Evolutionary conservation across 2,888 invertebrate species (phyloP).

Genomic region (Masnerella sp.): DNA sequence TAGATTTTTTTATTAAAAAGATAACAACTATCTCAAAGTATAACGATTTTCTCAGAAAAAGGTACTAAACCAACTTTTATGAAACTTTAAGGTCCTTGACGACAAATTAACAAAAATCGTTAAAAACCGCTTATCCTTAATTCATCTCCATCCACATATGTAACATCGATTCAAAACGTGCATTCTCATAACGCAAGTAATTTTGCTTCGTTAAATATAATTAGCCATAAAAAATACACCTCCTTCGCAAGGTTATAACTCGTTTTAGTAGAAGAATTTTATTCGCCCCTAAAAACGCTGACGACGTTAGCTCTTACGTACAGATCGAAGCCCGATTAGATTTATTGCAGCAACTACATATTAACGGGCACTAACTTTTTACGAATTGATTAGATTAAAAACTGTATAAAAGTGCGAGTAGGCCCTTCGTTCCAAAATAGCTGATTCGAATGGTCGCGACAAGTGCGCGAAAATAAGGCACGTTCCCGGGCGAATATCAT

Average conservation of each 20-base stretch:
- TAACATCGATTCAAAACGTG: no score
- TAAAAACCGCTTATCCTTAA: no score
- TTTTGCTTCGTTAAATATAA: no score
- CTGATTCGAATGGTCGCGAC: constrained; percentile 4
- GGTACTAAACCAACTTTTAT: no score
- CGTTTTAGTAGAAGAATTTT: constrained; percentile 24
- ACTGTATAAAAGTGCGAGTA: constrained; percentile 16
- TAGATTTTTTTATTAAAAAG: no score
- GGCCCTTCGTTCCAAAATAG: constrained; percentile 13
- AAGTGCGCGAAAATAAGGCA: not conserved
- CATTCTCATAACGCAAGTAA: no score
- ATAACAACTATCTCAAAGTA: no score
- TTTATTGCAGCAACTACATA: constrained; percentile 20
- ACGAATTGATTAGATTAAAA: constrained; percentile 45
- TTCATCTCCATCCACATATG: no score
- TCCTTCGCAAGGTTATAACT: constrained; percentile 4
- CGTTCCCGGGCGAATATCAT: constrained; percentile 7
- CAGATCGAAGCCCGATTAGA: constrained; percentile 25
- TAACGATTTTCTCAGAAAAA: no score
- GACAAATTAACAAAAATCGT: no score
- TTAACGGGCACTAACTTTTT: constrained; percentile 31
- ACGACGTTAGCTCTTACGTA: constrained; percentile 12
- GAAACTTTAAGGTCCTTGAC: no score
- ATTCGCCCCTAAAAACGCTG: constrained; percentile 13
- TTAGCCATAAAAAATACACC: not conserved